phyloP scores from a whole-genome alignment of 2,797 vertebrate species.

The Erethizon dorsatum region DNA sequence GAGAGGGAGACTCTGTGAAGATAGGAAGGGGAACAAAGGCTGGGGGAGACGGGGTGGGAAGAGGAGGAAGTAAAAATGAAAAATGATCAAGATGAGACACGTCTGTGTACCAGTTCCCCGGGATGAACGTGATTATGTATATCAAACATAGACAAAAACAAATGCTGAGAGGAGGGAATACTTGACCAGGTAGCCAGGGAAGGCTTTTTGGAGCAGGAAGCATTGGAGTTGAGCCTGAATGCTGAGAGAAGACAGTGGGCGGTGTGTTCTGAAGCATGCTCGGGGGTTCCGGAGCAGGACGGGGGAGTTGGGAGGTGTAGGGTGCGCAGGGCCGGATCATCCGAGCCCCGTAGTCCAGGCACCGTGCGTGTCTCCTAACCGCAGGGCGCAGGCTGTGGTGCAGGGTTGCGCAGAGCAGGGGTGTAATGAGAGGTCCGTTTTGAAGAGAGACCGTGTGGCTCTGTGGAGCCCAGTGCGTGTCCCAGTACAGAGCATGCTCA shows the following conservation, averaged over 20 bases:
- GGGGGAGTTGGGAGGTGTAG: background rate
- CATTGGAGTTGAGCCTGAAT: slow-evolving; percentile 12
- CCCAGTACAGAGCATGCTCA: background rate
- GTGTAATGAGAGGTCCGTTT: background rate
- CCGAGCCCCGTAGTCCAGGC: background rate
- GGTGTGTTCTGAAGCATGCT: background rate
- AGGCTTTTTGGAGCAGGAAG: background rate
- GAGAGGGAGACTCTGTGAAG: background rate
- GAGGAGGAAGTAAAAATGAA: background rate
- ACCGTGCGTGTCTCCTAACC: background rate
- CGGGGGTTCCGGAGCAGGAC: background rate
- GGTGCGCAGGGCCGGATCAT: background rate
- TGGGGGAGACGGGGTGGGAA: background rate
- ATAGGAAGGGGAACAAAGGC: background rate
- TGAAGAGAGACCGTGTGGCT: background rate
- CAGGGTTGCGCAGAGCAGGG: background rate
- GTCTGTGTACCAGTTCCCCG: background rate
- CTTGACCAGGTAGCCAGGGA: background rate
- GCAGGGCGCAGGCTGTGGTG: background rate
- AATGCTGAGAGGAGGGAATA: background rate
- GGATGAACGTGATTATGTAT: background rate
- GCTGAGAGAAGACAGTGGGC: background rate
- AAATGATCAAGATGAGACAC: background rate
- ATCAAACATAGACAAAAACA: background rate
- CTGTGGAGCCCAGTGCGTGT: background rate